A percentile compares a stretch with the other conserved stretches of the same genome.
phyloP scores from a whole-genome alignment of 2,888 invertebrate species.

The Drosophila neonasuta region DNA sequence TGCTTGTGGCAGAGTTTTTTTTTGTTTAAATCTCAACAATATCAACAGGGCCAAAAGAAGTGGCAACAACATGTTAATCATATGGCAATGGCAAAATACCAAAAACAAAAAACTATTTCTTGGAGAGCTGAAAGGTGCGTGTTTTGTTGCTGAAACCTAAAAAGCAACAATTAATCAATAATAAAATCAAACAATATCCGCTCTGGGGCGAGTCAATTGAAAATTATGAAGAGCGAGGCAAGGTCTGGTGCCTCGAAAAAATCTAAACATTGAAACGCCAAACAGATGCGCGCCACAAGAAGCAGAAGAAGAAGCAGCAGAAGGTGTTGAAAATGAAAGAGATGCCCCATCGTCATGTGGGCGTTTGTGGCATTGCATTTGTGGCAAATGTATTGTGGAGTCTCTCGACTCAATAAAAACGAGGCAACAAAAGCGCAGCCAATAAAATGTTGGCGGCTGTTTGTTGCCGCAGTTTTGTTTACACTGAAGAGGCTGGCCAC shows the following conservation, averaged over 20 bases:
- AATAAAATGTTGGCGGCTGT: slow-evolving; percentile 64
- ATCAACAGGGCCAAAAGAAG: slow-evolving; percentile 49
- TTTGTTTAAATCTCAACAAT: slow-evolving; percentile 70
- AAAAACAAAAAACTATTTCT: not conserved
- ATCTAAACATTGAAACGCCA: slow-evolving; percentile 60
- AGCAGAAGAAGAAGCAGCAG: not conserved
- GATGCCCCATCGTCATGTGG: slow-evolving; percentile 39
- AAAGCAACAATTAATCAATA: slow-evolving; percentile 62
- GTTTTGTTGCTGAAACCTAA: slow-evolving; percentile 35
- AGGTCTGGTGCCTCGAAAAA: slow-evolving; percentile 16
- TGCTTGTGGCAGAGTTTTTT: slow-evolving; percentile 60
- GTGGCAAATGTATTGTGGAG: slow-evolving; percentile 9
- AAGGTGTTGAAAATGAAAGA: slow-evolving; percentile 70
- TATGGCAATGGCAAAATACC: slow-evolving; percentile 32
- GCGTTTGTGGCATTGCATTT: slow-evolving; percentile 34
- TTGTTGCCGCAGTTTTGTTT: slow-evolving; percentile 58
- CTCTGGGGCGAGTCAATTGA: slow-evolving; percentile 47
- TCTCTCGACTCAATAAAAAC: slow-evolving; percentile 63
- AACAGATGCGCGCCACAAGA: slow-evolving; percentile 64
- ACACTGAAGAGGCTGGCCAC: slow-evolving; percentile 32
- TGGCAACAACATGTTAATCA: slow-evolving; percentile 62
- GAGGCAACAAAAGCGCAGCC: slow-evolving; percentile 61
- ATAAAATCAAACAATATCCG: slow-evolving; percentile 57
- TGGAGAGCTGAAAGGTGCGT: slow-evolving; percentile 22
- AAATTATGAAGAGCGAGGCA: slow-evolving; percentile 64